These are phyloP conservation scores for Bombus waltoni DNA, from an alignment of 1,140 invertebrate species.

Conservation along the genomic window DNA sequence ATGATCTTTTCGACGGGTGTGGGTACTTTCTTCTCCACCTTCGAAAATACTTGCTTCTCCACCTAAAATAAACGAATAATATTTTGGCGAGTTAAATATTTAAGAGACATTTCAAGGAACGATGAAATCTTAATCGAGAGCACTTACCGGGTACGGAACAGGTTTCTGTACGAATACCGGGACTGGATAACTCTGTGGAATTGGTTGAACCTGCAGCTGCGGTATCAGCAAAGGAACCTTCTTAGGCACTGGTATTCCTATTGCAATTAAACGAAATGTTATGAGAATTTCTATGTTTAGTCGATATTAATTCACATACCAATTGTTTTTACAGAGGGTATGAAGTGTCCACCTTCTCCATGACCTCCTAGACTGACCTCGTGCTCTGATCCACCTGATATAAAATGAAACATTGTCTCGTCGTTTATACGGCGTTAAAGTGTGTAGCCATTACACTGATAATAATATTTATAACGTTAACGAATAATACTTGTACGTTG, in stretches of 20 bases:
- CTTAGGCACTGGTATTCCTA: slow-evolving; percentile 85
- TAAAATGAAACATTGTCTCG: neutral
- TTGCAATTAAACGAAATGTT: neutral
- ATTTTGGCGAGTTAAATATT: neutral
- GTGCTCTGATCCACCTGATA: slow-evolving; percentile 7
- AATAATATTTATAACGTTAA: neutral
- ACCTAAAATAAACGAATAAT: slow-evolving; percentile 56
- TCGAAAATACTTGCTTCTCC: slow-evolving; percentile 82
- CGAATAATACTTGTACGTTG: neutral
- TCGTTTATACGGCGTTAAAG: neutral
- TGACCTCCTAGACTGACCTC: slow-evolving; percentile 3
- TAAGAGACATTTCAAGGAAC: neutral
- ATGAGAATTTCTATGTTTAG: neutral
- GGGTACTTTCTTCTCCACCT: slow-evolving; percentile 78
- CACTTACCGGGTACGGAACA: slow-evolving; percentile 68
- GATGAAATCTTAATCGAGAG: neutral
- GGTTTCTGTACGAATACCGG: slow-evolving; percentile 67
- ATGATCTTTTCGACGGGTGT: slow-evolving; percentile 75
- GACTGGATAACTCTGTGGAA: slow-evolving; percentile 83
- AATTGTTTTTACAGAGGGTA: slow-evolving; percentile 87
- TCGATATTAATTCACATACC: slow-evolving; percentile 69
- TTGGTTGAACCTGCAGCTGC: slow-evolving; percentile 84
- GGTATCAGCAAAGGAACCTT: slow-evolving; percentile 86
- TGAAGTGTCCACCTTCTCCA: slow-evolving; percentile 70
- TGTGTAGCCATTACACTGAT: neutral